phyloP scores from a whole-genome alignment of 2,888 invertebrate species.

The Agriopis marginaria region DNA sequence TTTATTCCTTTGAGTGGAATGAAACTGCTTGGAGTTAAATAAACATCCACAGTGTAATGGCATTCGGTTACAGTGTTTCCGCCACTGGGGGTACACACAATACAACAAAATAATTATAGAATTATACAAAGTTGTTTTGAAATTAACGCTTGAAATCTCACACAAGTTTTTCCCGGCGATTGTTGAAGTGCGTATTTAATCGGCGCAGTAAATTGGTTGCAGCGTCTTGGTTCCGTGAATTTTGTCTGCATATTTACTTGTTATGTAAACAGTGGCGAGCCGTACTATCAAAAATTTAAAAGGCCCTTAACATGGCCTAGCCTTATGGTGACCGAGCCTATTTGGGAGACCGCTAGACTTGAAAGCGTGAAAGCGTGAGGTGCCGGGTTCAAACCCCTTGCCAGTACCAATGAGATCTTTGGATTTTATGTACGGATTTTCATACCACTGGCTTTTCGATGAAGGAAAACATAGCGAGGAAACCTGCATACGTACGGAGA shows the following conservation, averaged over 20 bases:
- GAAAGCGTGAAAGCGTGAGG: no score
- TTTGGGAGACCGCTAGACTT: no score
- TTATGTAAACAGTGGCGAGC: not conserved
- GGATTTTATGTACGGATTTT: no score
- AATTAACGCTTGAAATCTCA: not conserved
- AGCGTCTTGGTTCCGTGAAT: not conserved
- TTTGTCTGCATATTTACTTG: not conserved
- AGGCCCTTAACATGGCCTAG: not conserved
- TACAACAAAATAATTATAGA: constrained; percentile 3
- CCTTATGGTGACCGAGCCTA: not conserved
- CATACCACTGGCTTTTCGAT: no score
- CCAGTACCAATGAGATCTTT: no score
- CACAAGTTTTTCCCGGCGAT: not conserved
- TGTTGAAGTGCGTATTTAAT: not conserved
- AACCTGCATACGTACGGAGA: no score
- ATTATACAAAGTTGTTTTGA: not conserved
- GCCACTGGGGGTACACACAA: not conserved
- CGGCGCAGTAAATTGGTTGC: no score
- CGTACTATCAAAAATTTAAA: no score
- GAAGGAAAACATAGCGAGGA: no score
- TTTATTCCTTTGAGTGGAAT: constrained; percentile 21
- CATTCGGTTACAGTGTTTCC: constrained; percentile 11
- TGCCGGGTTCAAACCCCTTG: no score
- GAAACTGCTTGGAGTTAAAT: constrained; percentile 9
- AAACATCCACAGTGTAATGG: constrained; percentile 17